Evolutionary conservation across 2,888 invertebrate species (phyloP).

Genomic region (Idaea biselata): DNA sequence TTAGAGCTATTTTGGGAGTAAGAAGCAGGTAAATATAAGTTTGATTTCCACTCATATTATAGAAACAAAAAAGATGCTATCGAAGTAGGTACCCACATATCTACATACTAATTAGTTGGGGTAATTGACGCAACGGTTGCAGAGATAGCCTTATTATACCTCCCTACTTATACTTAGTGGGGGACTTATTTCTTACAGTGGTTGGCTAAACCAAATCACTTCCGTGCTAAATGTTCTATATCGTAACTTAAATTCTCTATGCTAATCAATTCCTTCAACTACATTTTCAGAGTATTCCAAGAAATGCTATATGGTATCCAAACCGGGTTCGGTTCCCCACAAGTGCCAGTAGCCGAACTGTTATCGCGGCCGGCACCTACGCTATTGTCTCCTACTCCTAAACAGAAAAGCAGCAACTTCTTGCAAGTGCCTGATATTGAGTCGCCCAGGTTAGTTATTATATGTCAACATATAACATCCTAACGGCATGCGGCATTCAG

Average conservation of each 20-base stretch:
- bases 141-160: too few relatives aligned
- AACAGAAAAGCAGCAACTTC: slow-evolving; percentile 94
- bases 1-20: slow-evolving; percentile 94
- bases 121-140: too few relatives aligned
- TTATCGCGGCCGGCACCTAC: slow-evolving; percentile 92
- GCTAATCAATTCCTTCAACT: background rate
- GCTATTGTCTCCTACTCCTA: slow-evolving; percentile 91
- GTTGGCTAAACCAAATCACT: too few relatives aligned
- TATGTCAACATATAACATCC: background rate
- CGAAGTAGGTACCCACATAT: too few relatives aligned
- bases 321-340: slow-evolving; percentile 95
- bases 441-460: slow-evolving; percentile 80
- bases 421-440: slow-evolving; percentile 95
- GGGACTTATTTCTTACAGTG: too few relatives aligned
- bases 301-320: slow-evolving; percentile 97
- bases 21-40: slow-evolving; percentile 85
- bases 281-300: slow-evolving; percentile 86
- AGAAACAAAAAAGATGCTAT: slow-evolving; percentile 16
- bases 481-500: too few relatives aligned
- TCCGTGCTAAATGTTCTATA: too few relatives aligned
- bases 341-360: slow-evolving; percentile 94
- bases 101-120: too few relatives aligned
- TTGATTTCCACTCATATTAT: background rate
- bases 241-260: too few relatives aligned
- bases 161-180: too few relatives aligned